Percentiles rank a stretch among this genome's conserved stretches.
Evolutionary conservation across 1,140 invertebrate species (phyloP).

Genomic region (Euborellia annulipes): DNA sequence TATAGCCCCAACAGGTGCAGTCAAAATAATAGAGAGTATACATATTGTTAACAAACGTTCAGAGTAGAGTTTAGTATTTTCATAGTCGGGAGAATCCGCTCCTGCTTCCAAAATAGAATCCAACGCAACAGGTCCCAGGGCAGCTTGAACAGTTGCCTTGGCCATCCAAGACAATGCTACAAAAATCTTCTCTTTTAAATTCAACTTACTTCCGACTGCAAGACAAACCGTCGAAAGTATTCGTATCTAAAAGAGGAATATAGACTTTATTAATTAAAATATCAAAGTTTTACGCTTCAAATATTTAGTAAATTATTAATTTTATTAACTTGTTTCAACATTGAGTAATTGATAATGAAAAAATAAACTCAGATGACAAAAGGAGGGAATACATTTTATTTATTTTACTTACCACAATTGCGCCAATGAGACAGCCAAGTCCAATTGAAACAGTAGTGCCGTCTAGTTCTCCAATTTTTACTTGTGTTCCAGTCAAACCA

Average conservation of each 20-base stretch:
- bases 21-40: slow-evolving; percentile 79
- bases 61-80: slow-evolving; percentile 29
- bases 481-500: slow-evolving; percentile 72
- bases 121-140: slow-evolving; percentile 59
- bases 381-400: no score
- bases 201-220: slow-evolving; percentile 57
- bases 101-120: slow-evolving; percentile 37
- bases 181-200: slow-evolving; percentile 77
- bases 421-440: slow-evolving; percentile 38
- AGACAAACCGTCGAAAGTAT: slow-evolving; percentile 44
- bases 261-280: no score
- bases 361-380: no score
- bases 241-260: slow-evolving; percentile 34
- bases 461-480: slow-evolving; percentile 46
- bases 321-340: no score
- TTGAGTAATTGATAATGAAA: no score
- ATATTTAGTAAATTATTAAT: background rate
- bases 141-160: slow-evolving; percentile 84
- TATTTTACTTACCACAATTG: slow-evolving; percentile 34
- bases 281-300: background rate
- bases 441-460: slow-evolving; percentile 42
- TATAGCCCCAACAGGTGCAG: slow-evolving; percentile 78
- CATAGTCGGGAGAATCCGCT: no score
- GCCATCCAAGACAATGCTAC: slow-evolving; percentile 82
- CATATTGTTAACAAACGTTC: slow-evolving; percentile 50